Evolutionary conservation across 2,888 invertebrate species (phyloP).

Genomic region (Chymomyza caudatula): DNA sequence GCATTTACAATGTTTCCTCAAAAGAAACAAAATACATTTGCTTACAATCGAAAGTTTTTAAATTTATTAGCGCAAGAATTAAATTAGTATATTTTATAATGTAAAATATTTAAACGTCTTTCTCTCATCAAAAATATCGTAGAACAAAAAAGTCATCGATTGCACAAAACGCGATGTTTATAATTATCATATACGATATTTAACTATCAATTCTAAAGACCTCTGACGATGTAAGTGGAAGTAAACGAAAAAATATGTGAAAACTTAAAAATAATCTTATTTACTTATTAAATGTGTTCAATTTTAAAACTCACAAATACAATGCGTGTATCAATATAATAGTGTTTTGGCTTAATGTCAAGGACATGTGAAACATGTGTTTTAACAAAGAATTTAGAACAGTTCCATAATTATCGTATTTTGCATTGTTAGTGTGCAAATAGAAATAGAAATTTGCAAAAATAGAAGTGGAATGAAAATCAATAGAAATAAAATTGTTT

Average conservation of each 20-base stretch:
- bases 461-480: slow-evolving; percentile 37
- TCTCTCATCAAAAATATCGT: background rate
- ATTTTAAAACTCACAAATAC: background rate
- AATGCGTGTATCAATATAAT: background rate
- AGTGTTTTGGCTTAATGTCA: background rate
- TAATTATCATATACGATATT: too few species aligned
- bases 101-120: background rate
- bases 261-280: background rate
- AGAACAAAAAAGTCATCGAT: background rate
- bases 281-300: background rate
- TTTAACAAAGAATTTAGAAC: background rate
- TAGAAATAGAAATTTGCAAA: slow-evolving; percentile 45
- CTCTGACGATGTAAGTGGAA: background rate
- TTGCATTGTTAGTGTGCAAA: slow-evolving; percentile 21
- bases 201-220: background rate
- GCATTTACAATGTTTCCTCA: too few species aligned
- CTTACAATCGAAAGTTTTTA: too few species aligned
- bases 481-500: slow-evolving; percentile 35
- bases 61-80: too few species aligned
- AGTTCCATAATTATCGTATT: background rate
- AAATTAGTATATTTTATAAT: too few species aligned
- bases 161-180: background rate
- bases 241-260: background rate
- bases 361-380: background rate
- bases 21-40: too few species aligned